Base-by-base conservation (phyloP, 1,140 invertebrate species). In the Cotesia vestalis region DNA sequence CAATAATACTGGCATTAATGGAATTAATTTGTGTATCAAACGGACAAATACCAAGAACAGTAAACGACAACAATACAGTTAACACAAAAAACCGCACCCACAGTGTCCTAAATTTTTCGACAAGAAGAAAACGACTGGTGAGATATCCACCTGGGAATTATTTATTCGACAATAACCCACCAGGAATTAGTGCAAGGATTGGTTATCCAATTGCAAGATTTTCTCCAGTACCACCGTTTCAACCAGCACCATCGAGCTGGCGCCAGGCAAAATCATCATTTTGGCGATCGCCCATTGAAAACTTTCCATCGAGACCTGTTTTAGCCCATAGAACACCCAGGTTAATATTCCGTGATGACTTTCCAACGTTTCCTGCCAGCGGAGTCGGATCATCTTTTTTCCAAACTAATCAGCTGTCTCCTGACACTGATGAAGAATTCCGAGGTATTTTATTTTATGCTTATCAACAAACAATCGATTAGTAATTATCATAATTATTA, bases 251-350 rank as follows among this genome's bases (percentile, higher is more conserved):
- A 11, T 46, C 40, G 6, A 11, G 2, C 8, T 86, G 85, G 85
- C 73, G 84, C 6, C 84, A 86, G 34, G 81, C 82, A 0, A 86
- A 86, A 17, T 81, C 85, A 17, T 81, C 83, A 0, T 76, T 81
- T 9, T 86, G 85, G 85, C 74, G 84, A 59, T 64, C 69, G 4
- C 63, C 74, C 1, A 46, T 73, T 14, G 83, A 83, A 11, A 81
- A 79, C 60, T 62, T 76, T 5, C 40, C 40, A 46, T 0, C 40
- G 40, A 79, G 81, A 38, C 86, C 87, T n/a, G 83, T 87, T 11
- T 88, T 89, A 86, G 85, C 84, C 0, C 88, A 88, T 55, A 81
- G 88, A 60, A 88, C 86, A 4, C 88, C 88, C 0, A 73, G 88
- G 53, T 74, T 89, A 1, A 88, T 89, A 38, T 89, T 89, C 66